phyloP scores from a whole-genome alignment of 2,113 vertebrate species.

The Fukomys damarensis region DNA sequence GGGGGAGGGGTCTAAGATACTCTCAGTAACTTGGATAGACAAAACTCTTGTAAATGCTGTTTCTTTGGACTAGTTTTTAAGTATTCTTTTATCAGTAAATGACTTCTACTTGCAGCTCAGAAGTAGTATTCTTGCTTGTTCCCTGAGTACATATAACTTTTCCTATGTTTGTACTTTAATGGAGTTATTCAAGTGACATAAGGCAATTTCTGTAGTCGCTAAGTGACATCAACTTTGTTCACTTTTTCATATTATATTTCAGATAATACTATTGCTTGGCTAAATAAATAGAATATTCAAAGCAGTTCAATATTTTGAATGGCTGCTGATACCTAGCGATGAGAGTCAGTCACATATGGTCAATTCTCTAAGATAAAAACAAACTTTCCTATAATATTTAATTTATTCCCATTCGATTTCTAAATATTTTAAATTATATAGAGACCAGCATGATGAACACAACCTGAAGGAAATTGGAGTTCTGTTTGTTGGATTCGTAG shows the following conservation, averaged over 20 bases:
- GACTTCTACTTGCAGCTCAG: neutral
- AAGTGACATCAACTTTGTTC: neutral
- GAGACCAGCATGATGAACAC: conserved; percentile 27
- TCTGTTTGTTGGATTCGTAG: neutral
- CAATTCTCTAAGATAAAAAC: conserved; percentile 1
- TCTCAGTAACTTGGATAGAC: neutral
- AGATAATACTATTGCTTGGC: neutral
- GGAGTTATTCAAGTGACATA: conserved; percentile 24
- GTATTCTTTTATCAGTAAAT: neutral
- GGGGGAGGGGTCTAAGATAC: neutral
- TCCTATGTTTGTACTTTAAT: conserved; percentile 31
- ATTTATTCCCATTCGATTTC: neutral
- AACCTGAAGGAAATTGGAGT: conserved; percentile 39
- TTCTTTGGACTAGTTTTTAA: conserved; percentile 13
- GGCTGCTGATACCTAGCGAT: neutral
- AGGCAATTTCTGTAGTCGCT: conserved; percentile 14
- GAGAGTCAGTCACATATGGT: neutral
- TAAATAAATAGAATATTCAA: conserved; percentile 1
- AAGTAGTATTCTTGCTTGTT: conserved; percentile 29
- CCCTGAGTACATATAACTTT: conserved; percentile 32
- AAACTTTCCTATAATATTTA: neutral
- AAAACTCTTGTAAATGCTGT: neutral
- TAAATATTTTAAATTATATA: neutral
- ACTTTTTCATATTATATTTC: conserved; percentile 48
- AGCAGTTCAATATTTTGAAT: conserved; percentile 7